Conservation (phyloP, 2,888 invertebrate genomes). For the Phalangium opilio region DNA sequence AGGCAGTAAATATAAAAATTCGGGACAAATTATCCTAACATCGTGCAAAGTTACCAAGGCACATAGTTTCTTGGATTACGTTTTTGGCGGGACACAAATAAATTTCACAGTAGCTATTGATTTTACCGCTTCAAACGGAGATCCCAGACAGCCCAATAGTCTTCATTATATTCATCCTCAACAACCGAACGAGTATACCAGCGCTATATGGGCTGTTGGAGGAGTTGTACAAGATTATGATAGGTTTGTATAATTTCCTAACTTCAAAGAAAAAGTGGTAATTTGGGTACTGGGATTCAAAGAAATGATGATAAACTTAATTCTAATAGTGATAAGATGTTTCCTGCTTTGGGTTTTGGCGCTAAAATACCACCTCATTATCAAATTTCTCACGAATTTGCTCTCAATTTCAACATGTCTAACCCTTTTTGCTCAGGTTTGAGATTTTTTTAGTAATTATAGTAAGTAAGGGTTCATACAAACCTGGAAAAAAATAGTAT, state of each 20-base stretch:
- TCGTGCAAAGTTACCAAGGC: not conserved
- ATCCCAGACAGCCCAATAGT: constrained; percentile 30
- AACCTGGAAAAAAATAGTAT: constrained; percentile 13
- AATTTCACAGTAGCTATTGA: constrained; percentile 31
- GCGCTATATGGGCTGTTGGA: constrained; percentile 32
- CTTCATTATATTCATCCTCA: constrained; percentile 33
- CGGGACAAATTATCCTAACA: constrained; percentile 29
- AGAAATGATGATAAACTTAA: too few relatives aligned
- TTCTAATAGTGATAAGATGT: constrained; percentile 36
- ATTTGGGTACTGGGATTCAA: too few relatives aligned
- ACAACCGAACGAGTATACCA: constrained; percentile 32
- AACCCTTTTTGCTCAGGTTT: not conserved
- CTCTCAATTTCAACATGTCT: constrained; percentile 21
- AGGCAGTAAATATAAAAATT: constrained; percentile 34
- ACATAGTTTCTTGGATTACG: not conserved
- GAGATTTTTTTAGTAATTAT: not conserved
- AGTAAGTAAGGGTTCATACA: constrained; percentile 15
- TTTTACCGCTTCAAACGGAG: constrained; percentile 36
- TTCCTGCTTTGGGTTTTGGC: constrained; percentile 40
- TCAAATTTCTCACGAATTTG: constrained; percentile 36
- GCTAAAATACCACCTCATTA: constrained; percentile 37
- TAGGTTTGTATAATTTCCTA: constrained; percentile 7
- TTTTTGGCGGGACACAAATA: constrained; percentile 1
- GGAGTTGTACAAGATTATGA: constrained; percentile 37
- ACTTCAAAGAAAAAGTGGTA: too few relatives aligned